Evolutionary conservation across 2,113 vertebrate genomes (phyloP), one percentile per base, ranked within the genome.

Genomic region (Neomonachus schauinslandi): DNA sequence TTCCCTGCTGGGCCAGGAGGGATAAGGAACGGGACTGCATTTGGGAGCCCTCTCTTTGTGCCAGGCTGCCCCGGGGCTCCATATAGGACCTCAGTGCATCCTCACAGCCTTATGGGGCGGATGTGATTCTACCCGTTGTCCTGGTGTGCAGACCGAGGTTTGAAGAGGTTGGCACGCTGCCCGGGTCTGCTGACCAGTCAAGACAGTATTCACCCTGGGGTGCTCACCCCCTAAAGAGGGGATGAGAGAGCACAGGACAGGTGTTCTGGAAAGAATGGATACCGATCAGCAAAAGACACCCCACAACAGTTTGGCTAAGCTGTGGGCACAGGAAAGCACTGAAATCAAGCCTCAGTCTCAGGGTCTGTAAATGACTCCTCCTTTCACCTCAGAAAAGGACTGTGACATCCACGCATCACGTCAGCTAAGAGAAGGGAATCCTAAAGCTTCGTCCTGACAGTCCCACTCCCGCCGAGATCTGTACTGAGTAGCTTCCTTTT

Each of bases 21-120:
- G 42, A 22, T 14, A 18, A 26, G 53, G 59, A 42, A 51, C 26
- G 51, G 72, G 42, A 4, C 31, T 26, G 92, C 46, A 9, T 39
- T n/a, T 12, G 36, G 69, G 82, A 85, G 82, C 36, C 76, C 1
- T 0, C 49, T 33, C 76, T 61, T 26, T 65, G 46, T 1, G n/a
- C 91, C 49, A 3, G 55, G 8, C 65, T 10, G 26, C 12, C 6
- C 88, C 2, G 33, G 16, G 63, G 39, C 33, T 42, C 31, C 7
- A 0, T 0, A 1, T 8, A 1, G 15, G 4, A 10, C 26, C 39
- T 12, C 31, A 0, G 1, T 22, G 69, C 74, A 1, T 55, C 36
- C 67, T 55, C 55, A 33, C 22, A 15, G 18, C 65, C 33, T 26
- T 4, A 9, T 5, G 28, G 12, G 65, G 24, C 1, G 4, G 8